Percentiles rank a stretch among this genome's conserved stretches.
Conservation (phyloP, 1,140 invertebrate genomes). For the Papilio polytes region DNA sequence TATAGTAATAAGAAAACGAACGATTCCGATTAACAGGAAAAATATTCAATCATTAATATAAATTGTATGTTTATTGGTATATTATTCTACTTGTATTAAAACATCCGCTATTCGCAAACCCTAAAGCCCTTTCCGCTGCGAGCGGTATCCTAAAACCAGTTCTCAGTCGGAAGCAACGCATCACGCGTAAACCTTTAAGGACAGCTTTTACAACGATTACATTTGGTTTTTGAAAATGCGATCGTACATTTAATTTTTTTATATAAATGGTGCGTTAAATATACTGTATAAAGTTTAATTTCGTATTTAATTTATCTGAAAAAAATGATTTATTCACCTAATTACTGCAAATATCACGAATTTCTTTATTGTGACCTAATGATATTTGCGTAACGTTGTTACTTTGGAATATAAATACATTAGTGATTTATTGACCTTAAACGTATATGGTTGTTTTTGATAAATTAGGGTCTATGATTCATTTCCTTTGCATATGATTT, state of each 20-base stretch:
- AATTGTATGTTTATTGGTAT: background rate
- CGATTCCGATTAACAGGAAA: no score
- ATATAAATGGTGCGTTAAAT: background rate
- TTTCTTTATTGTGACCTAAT: no score
- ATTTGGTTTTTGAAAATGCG: background rate
- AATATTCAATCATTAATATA: background rate
- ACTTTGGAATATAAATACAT: background rate
- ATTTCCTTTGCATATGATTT: slow-evolving; percentile 54
- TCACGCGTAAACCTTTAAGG: background rate
- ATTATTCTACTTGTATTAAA: background rate
- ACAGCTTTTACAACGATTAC: background rate
- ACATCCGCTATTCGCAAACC: background rate
- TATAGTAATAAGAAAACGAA: no score
- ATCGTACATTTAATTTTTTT: background rate
- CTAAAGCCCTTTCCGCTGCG: slow-evolving; percentile 13
- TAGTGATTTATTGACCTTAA: background rate
- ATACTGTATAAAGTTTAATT: background rate
- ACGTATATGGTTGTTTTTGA: background rate
- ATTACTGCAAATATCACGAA: background rate
- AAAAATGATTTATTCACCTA: no score
- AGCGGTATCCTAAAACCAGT: background rate
- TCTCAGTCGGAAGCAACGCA: background rate
- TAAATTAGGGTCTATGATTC: slow-evolving; percentile 35
- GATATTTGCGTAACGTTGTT: background rate
- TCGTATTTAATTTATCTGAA: no score